phyloP scores from a whole-genome alignment of 2,113 vertebrate genomes.

The Sturnira hondurensis region DNA sequence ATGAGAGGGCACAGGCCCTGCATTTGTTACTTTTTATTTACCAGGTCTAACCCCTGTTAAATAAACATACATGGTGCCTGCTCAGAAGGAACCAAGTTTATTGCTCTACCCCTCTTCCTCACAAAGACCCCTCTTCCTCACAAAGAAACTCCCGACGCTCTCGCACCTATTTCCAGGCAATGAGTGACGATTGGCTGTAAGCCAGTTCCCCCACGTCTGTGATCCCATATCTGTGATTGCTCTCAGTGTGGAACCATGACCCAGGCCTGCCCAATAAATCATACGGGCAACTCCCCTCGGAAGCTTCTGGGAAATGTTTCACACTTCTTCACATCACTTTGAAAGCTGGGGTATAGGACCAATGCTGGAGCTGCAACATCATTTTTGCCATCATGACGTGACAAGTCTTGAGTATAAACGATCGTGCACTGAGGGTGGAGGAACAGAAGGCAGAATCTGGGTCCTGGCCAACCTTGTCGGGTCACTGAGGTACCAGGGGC shows the following conservation, averaged over 20 bases:
- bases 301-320: background rate
- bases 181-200: background rate
- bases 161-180: background rate
- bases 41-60: background rate
- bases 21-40: background rate
- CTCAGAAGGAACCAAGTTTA: background rate
- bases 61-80: background rate
- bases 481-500: background rate
- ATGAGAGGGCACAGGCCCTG: background rate
- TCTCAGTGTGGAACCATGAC: background rate
- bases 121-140: background rate
- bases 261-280: background rate
- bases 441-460: background rate
- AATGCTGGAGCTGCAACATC: background rate
- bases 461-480: too few species aligned
- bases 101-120: background rate
- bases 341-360: background rate
- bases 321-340: background rate
- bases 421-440: background rate
- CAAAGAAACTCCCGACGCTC: background rate
- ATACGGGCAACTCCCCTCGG: background rate
- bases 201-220: background rate
- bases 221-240: background rate
- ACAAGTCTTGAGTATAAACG: background rate
- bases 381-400: background rate